Base-by-base conservation (phyloP, 2,113 vertebrate species). In the Hipposideros armiger region DNA sequence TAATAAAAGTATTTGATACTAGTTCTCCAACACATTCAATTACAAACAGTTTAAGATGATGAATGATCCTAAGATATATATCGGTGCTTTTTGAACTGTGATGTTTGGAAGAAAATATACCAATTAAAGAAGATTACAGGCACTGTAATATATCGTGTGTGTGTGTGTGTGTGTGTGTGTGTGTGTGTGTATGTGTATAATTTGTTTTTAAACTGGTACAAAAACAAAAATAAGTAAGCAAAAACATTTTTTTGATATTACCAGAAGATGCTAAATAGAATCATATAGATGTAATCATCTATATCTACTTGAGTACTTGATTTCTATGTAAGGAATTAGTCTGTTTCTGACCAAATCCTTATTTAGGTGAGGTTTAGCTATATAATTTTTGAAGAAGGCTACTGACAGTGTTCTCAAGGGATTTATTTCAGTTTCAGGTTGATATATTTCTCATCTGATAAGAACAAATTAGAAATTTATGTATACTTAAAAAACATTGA, bases 361-460 rank as follows among this genome's bases (percentile, higher is more conserved):
- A 66, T 74, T 86, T 96, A 95, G 32, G 3, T 72, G 40, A 83
- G 5, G 1, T 67, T 52, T 54, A 96, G 30, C 7, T 60, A 52
- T 7, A 45, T 67, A 54, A 74, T 82, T 82, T 80, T 77, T 88
- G 47, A 77, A 76, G 83, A 85, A 69, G 11, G 10, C 72, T 89
- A 74, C 26, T 56, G 36, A 26, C 15, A 28, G 5, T 69, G 9
- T 90, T 95, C 24, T 42, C 22, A 86, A 19, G 24, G 15, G 13
- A 82, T 88, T 92, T 77, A 87, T 92, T 91, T 96, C 20, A 62
- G 47, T 96, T 94, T 95, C 24, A 26, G 24, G 83, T 74, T 32
- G 91, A 54, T 54, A 4, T 32, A 77, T 96, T 95, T 88, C 64
- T 30, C 20, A 89, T 58, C 22, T 95, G 40, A 60, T 69, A 93